Evolutionary conservation across 2,888 invertebrate species (phyloP), one percentile per base, ranked within the genome.

Genomic region (Mesoligia furuncula): DNA sequence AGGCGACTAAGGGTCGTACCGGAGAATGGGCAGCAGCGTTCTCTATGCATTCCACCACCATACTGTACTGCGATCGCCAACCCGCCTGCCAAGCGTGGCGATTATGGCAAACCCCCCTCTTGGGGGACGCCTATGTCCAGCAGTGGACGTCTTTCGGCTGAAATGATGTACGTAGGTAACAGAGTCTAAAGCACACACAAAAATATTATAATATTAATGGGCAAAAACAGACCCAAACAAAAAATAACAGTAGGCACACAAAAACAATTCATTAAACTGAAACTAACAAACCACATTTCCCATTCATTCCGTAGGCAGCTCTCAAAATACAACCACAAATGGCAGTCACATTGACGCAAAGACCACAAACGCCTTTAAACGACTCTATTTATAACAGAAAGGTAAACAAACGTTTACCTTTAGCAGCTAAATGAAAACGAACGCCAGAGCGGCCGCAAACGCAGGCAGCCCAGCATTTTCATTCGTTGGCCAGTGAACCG

Each of bases 361-460:
- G 71, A 77, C 80, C 77, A 77, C 75, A 80, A 73, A 73, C 79
- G 81, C 83, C 79, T 86, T 74, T 78, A 81, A 85, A 81, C 73
- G 65, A 74, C 59, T 86, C 74, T 73, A 86, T 88, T 86, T 87
- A 89, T 87, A 84, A 82, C 85, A 84, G 81, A 85, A 81, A 82
- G 83, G 85, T 88, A 88, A 87, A 86, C 87, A 90, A 88, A 84
- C 81, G 64, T 78, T 83, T 77, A 79, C 79, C 73, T 86, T 76
- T 73, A 75, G 69, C 61, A 54, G 82, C 79, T 86, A 89, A 89
- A 89, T 89, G 90, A 88, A 90, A 85, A 88, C 80, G 81, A 73
- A 79, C 80, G 77, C 81, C 71, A 82, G 80, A 84, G 68, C 64
- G 72, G 81, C 71, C 80, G 80, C 88, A 84, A 89, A 86, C 86